Evolutionary conservation across 1,140 invertebrate species (phyloP).

Genomic region (Melanaphis sacchari): DNA sequence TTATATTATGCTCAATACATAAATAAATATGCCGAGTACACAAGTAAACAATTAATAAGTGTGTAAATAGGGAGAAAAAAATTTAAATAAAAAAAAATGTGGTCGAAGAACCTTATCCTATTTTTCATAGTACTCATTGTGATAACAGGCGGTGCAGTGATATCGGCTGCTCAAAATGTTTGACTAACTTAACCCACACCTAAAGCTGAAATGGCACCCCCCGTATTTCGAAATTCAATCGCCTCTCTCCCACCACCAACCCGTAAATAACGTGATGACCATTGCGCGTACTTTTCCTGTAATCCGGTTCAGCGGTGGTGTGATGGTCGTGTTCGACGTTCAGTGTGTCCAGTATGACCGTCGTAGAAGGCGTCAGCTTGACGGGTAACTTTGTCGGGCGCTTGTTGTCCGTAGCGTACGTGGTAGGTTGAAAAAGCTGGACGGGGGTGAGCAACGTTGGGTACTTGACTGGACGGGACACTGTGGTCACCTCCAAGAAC

Average conservation of each 20-base stretch:
- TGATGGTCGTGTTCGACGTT: conserved; percentile 24
- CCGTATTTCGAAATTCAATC: background rate
- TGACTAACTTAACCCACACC: too few species aligned
- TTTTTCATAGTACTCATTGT: too few species aligned
- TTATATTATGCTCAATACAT: too few species aligned
- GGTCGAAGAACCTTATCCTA: background rate
- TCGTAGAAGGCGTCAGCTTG: conserved; percentile 61
- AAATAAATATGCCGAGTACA: background rate
- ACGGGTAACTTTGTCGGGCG: conserved; percentile 62
- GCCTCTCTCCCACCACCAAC: too few species aligned
- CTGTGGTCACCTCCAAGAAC: conserved; percentile 57
- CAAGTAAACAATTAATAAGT: background rate
- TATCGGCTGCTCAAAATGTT: too few species aligned
- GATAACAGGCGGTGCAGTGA: too few species aligned
- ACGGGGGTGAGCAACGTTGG: conserved; percentile 55
- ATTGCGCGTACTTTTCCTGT: conserved; percentile 68
- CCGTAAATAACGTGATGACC: background rate
- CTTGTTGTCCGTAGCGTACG: background rate
- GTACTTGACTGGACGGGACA: conserved; percentile 56
- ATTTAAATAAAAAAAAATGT: background rate
- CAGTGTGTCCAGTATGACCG: conserved; percentile 30
- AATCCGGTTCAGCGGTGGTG: conserved; percentile 67
- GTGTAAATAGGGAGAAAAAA: background rate
- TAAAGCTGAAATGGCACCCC: too few species aligned
- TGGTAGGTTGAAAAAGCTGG: conserved; percentile 55